A percentile compares a stretch with the other conserved stretches of the same genome.
These are phyloP conservation scores for Pseudotriccus pelzelni DNA, from an alignment of 2,797 vertebrate genomes.

Conservation along the genomic window DNA sequence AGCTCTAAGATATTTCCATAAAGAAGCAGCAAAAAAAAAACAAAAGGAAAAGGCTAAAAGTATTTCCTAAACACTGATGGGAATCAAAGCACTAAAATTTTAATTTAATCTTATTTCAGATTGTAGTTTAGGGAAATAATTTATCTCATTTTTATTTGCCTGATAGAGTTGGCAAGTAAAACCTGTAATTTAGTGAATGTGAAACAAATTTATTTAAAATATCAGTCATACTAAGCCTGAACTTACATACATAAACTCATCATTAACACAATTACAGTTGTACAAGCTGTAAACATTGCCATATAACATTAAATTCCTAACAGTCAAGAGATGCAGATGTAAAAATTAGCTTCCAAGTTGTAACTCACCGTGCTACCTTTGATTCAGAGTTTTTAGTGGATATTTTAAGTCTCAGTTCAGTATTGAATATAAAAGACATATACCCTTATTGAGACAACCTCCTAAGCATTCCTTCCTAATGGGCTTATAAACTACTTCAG, in stretches of 20 bases:
- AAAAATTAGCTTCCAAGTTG: not conserved
- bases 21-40: not conserved
- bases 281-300: not conserved
- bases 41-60: not conserved
- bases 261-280: not conserved
- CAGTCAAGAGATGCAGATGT: not conserved
- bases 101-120: not conserved
- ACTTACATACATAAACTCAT: not conserved
- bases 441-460: not conserved
- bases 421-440: not conserved
- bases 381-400: not conserved
- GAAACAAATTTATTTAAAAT: constrained; percentile 10
- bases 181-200: not conserved
- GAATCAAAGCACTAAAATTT: not conserved
- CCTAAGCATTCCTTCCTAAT: not conserved
- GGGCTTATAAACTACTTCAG: not conserved
- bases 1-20: not conserved
- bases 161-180: not conserved
- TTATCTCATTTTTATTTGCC: not conserved
- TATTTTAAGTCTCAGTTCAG: not conserved
- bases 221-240: not conserved
- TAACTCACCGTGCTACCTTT: not conserved
- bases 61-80: not conserved
- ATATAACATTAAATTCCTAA: not conserved
- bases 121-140: not conserved